Conservation (phyloP, 2,113 vertebrate species). For the Dascyllus trimaculatus region DNA sequence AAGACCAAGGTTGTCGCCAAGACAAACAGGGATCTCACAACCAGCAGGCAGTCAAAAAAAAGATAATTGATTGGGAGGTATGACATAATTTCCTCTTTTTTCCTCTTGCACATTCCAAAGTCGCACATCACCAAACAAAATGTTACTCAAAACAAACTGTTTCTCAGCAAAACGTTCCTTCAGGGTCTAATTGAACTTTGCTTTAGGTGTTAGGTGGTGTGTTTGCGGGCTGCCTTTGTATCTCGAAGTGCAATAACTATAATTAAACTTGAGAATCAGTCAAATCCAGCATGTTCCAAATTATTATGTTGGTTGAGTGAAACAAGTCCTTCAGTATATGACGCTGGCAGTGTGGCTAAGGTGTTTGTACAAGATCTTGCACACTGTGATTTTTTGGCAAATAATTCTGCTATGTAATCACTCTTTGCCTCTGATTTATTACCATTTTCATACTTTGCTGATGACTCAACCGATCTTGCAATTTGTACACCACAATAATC, state of each 20-base stretch:
- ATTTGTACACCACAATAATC: conserved; percentile 23
- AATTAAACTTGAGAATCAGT: conserved; percentile 76
- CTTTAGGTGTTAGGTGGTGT: conserved; percentile 53
- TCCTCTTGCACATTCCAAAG: conserved; percentile 44
- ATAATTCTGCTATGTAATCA: conserved; percentile 44
- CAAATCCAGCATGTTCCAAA: conserved; percentile 55
- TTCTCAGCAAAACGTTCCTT: conserved; percentile 45
- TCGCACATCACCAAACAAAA: conserved; percentile 28
- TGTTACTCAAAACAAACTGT: conserved; percentile 12
- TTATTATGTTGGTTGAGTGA: conserved; percentile 54
- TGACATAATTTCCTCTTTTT: conserved; percentile 31
- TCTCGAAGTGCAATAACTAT: conserved; percentile 81
- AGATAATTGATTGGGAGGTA: conserved; percentile 33
- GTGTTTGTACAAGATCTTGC: conserved; percentile 34
- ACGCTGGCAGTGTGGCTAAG: conserved; percentile 30
- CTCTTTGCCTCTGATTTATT: conserved; percentile 14
- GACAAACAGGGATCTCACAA: conserved; percentile 51
- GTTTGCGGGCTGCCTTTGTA: conserved; percentile 57
- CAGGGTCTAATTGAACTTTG: conserved; percentile 53
- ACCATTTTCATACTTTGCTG: conserved; percentile 37
- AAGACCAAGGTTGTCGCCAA: conserved; percentile 51
- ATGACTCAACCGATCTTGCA: conserved; percentile 43
- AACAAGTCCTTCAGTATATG: conserved; percentile 36
- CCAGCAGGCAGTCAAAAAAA: conserved; percentile 41
- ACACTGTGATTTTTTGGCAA: conserved; percentile 37